Percentiles rank a stretch among this genome's conserved stretches.
phyloP scores from a whole-genome alignment of 2,888 invertebrate genomes.

The Athalia rosae region DNA sequence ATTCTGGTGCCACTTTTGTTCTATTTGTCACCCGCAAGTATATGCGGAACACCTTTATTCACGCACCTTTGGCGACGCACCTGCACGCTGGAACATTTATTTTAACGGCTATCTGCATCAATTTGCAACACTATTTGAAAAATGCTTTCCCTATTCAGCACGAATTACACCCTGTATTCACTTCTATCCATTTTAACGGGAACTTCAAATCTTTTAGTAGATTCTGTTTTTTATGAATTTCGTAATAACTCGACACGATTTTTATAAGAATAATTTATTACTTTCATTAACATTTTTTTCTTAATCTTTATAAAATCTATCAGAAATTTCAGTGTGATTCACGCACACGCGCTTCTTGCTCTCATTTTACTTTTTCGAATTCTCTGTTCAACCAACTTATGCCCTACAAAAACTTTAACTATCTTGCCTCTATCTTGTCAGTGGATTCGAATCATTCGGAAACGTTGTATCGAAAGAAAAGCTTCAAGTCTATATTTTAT shows the following conservation, averaged over 20 bases:
- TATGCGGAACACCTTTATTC: background rate
- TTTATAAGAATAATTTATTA: background rate
- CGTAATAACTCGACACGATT: background rate
- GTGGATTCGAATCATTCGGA: no score
- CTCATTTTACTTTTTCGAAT: background rate
- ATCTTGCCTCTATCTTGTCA: no score
- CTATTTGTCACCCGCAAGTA: background rate
- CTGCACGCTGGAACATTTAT: background rate
- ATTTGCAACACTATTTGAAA: no score
- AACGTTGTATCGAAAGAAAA: no score
- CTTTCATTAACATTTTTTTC: conserved; percentile 20
- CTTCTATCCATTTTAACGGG: no score
- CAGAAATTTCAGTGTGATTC: background rate
- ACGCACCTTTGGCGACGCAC: background rate
- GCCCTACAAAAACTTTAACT: background rate
- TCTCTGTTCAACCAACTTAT: background rate
- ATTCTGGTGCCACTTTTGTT: background rate
- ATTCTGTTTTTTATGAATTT: background rate
- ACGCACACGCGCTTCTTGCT: no score
- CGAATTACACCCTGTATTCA: background rate
- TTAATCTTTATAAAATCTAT: background rate
- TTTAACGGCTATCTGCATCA: no score
- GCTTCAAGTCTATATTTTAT: no score
- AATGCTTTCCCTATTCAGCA: background rate
- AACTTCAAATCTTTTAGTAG: background rate